Evolutionary conservation across 2,888 invertebrate species (phyloP).

Genomic region (Tethea ocularis): DNA sequence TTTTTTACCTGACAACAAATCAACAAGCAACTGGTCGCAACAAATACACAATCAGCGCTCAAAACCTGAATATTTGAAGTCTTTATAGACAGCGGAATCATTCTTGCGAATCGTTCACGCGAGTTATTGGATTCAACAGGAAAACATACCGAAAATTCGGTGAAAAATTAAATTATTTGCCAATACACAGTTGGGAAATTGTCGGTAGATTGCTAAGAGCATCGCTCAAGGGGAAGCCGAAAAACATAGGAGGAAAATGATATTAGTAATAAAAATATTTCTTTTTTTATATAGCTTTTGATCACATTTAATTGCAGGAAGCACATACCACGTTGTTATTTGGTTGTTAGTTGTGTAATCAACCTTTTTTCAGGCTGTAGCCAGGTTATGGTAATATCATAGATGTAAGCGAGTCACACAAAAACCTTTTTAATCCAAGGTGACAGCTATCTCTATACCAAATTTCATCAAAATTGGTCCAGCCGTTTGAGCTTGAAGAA

Average conservation of each 20-base stretch:
- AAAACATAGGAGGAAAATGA: neutral
- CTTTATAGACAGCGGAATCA: slow-evolving; percentile 37
- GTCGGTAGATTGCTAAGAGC: slow-evolving; percentile 24
- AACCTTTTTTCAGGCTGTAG: no score
- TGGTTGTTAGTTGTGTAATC: no score
- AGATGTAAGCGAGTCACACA: no score
- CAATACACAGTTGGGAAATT: slow-evolving; percentile 31
- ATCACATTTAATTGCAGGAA: no score
- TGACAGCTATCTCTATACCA: no score
- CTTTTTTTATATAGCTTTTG: no score
- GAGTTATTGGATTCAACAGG: slow-evolving; percentile 46
- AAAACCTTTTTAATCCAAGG: no score
- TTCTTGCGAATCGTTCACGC: slow-evolving; percentile 39
- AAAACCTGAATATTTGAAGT: slow-evolving; percentile 41
- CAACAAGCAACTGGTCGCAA: neutral
- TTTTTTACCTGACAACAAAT: neutral
- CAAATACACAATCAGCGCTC: neutral
- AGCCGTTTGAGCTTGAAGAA: no score
- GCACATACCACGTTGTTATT: no score
- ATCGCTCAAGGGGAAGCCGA: neutral
- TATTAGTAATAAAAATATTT: neutral
- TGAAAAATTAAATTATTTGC: slow-evolving; percentile 42
- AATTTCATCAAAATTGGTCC: no score
- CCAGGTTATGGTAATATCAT: neutral
- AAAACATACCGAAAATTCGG: slow-evolving; percentile 34